Evolutionary conservation across 2,113 vertebrate species (phyloP).

Genomic region (Peromyscus leucopus): DNA sequence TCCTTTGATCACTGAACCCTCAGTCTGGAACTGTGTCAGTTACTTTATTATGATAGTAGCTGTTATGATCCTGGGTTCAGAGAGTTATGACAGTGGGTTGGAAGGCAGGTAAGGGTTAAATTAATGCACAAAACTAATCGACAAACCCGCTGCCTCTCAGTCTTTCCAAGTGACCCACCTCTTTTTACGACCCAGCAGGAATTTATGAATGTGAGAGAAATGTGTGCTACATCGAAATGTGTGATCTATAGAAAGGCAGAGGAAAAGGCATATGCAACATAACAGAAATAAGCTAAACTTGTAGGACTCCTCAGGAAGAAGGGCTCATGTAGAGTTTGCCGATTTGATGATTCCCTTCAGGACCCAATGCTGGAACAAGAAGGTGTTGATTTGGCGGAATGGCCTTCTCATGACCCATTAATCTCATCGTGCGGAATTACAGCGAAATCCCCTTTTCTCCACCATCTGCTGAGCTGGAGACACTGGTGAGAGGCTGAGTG

Average conservation of each 20-base stretch:
- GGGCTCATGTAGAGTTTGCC: neutral
- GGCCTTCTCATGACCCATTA: conserved; percentile 51
- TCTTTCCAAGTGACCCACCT: neutral
- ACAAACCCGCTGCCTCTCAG: neutral
- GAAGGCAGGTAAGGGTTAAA: neutral
- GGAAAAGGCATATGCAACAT: neutral
- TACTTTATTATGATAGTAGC: neutral
- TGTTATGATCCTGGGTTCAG: neutral
- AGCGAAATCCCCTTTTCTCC: conserved; percentile 21
- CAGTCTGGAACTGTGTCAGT: neutral
- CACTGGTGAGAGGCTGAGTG: neutral
- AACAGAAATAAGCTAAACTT: neutral
- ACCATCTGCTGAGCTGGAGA: conserved; percentile 57
- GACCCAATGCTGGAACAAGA: neutral
- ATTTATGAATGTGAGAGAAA: neutral
- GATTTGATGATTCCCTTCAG: neutral
- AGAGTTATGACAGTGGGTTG: neutral
- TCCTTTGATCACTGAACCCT: neutral
- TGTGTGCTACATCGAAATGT: neutral
- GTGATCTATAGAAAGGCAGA: neutral
- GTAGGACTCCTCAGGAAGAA: neutral
- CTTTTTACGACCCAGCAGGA: neutral
- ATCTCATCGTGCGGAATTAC: conserved; percentile 33
- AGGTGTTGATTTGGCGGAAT: neutral
- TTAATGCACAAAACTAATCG: neutral